Evolutionary conservation across 2,113 vertebrate genomes (phyloP), one percentile per base, ranked within the genome.

Genomic region (Pampusana beccarii): DNA sequence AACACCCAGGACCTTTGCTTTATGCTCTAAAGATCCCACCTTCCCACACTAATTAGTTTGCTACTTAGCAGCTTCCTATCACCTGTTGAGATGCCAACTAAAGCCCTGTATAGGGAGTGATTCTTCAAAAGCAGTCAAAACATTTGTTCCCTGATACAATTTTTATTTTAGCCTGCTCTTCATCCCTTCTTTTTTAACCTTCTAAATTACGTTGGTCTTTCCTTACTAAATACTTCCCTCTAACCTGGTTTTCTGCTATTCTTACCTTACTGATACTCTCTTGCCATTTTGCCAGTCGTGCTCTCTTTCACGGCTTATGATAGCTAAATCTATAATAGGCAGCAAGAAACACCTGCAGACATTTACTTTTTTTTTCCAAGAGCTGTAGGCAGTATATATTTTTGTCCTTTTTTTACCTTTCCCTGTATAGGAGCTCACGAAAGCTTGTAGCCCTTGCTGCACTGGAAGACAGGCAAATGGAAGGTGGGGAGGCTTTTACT

Each of bases 201-300:
- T 62, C 70, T 81, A 8, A 26, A 80, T 90, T 79, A 73, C 4
- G 1, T 94, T 94, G 88, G 57, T 2, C 8, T 67, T 80, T 5
- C 72, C 26, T 77, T 92, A 80, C 60, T 46, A 62, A 84, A 80
- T 44, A 61, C 9, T 40, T 71, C 56, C 48, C 69, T 93, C 86
- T 86, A 60, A 81, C 83, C 77, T 94, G 84, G 36, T 93, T 95
- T 92, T 90, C 84, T 73, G 91, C 90, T 96, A 53, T 80, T 51
- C 5, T 2, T 20, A 40, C 36, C 56, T 94, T 86, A 69, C 73
- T 81, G 88, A 74, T 90, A 75, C 85, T 80, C 73, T 93, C 42
- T 92, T 72, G 53, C 16, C 66, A 93, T 94, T 92, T 94, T 90
- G 71, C 89, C 82, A 89, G 70, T 89, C 69, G 48, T 95, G 92